A percentile compares a stretch with the other conserved stretches of the same genome.
These are phyloP conservation scores for Excalfactoria chinensis DNA, from an alignment of 2,113 vertebrate genomes.

Conservation along the genomic window DNA sequence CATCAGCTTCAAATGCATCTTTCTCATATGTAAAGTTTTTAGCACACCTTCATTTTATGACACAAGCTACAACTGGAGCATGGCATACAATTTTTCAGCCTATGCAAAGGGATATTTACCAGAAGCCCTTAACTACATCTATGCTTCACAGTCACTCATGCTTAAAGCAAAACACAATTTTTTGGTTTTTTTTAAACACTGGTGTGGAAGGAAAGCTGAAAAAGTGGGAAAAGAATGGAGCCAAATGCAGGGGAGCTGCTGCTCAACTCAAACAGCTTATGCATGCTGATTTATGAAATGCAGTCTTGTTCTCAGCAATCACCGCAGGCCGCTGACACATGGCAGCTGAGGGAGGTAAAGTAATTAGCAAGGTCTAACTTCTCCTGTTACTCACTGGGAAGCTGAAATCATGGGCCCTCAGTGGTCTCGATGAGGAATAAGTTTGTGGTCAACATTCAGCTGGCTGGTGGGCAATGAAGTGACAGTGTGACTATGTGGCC, in stretches of 20 bases:
- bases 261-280: background rate
- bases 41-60: background rate
- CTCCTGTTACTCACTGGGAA: background rate
- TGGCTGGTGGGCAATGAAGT: background rate
- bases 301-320: background rate
- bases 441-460: background rate
- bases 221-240: background rate
- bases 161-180: background rate
- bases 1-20: background rate
- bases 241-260: accelerated
- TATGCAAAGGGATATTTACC: background rate
- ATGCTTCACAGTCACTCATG: background rate
- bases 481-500: accelerated
- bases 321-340: background rate
- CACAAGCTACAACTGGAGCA: background rate
- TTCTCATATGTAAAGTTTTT: background rate
- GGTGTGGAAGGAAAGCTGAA: no score
- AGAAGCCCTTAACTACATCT: background rate
- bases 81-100: background rate
- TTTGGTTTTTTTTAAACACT: background rate
- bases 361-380: background rate
- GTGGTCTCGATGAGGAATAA: background rate
- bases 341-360: background rate
- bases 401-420: background rate
- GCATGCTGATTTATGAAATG: background rate